Conservation (phyloP, 2,888 invertebrate species). For the Dermolepida albohirtum region DNA sequence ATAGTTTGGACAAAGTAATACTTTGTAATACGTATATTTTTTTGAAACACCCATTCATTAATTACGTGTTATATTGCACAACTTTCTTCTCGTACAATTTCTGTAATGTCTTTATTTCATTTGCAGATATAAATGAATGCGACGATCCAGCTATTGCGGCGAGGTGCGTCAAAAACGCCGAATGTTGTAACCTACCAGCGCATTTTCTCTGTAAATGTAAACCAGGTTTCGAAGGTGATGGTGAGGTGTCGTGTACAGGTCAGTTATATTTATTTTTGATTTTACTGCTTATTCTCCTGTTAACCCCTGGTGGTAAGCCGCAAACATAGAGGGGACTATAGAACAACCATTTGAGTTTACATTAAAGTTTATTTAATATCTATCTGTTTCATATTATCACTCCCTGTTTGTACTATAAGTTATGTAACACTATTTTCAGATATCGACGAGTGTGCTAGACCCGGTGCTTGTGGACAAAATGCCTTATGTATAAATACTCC, state of each 20-base stretch:
- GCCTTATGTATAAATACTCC: constrained; percentile 85
- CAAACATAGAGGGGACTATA: too few species aligned
- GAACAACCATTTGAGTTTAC: too few species aligned
- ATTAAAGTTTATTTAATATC: too few species aligned
- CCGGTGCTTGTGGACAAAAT: constrained; percentile 84
- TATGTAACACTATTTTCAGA: constrained; percentile 68
- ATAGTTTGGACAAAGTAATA: too few species aligned
- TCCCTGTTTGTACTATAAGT: background rate
- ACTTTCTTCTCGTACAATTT: background rate
- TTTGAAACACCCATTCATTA: too few species aligned
- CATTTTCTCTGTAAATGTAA: constrained; percentile 95
- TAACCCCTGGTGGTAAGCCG: too few species aligned
- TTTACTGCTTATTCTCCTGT: too few species aligned
- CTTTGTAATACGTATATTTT: too few species aligned
- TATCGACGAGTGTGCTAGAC: constrained; percentile 87
- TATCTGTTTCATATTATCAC: background rate
- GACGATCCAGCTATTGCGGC: constrained; percentile 85
- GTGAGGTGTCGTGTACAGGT: constrained; percentile 88
- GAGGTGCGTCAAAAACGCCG: constrained; percentile 90
- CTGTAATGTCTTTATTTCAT: constrained; percentile 40
- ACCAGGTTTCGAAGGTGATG: constrained; percentile 91
- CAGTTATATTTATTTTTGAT: constrained; percentile 52
- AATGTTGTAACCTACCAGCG: constrained; percentile 94
- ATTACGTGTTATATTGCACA: background rate
- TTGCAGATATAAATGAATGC: constrained; percentile 93